Evolutionary conservation across 2,113 vertebrate species (phyloP), one percentile per base, ranked within the genome.

Genomic region (Mobula birostris): DNA sequence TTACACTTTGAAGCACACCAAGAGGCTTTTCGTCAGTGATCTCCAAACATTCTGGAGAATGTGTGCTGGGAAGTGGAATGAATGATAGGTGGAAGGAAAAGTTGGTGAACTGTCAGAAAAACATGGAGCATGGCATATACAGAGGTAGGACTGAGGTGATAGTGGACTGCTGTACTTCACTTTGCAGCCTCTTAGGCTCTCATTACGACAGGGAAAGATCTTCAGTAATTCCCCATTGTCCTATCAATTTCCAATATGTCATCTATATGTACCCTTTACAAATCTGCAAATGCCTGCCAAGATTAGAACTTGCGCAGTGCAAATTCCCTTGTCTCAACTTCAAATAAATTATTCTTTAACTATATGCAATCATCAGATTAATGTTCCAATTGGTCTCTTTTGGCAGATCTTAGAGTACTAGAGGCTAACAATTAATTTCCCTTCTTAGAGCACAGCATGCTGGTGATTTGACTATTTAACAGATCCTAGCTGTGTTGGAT

Each of bases 361-460:
- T 87, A 66, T 90, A 90, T 90, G 63, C 66, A 72, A 70, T 92
- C 32, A 72, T 24, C 32, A 72, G 8, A 36, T 92, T 92, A 74
- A 40, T 92, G 2, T 24, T 72, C 90, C 19, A 72, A 40, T 48
- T 48, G 36, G 68, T 48, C 32, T 92, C 63, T 12, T 66, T 90
- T 66, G 85, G 85, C 85, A 66, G 61, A 32, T 63, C 61, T 92
- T 48, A 92, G 66, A 72, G 17, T 72, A 32, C 63, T 32, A 40
- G 68, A 72, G 32, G 36, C 68, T 72, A 61, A 92, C 68, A 70
- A 32, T 91, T 91, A 91, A 36, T 92, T 92, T 72, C 36, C 66
- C 68, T 6, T 92, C 21, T 74, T 72, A 92, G 21, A 72, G 90
- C 90, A 92, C 66, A 72, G 32, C 32, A 32, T 66, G 85, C 36